Evolutionary conservation across 2,888 invertebrate genomes (phyloP), one percentile per base, ranked within the genome.

Genomic region (Thalpophila matura): DNA sequence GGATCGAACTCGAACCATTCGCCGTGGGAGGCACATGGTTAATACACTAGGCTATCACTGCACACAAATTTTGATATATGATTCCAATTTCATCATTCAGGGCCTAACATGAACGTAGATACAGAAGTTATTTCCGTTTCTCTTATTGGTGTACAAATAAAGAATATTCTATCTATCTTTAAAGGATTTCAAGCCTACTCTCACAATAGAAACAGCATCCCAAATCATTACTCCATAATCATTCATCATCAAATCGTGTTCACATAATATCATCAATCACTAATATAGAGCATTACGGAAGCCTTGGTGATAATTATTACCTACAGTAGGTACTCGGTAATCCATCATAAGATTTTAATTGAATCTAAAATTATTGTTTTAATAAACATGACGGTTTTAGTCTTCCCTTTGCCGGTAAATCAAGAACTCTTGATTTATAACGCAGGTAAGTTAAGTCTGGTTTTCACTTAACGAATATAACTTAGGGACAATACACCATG

Each of bases 271-370:
- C 86, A 92, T 92, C 80, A 88, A 91, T 92, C 91, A 91, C 72
- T 80, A n/a, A 89, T 82, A 70, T 90, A 74, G 92, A 91, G 90
- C 91, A 88, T 82, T 84, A 88, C 91, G 87, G 92, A 88, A 92
- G 92, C 91, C 55, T 27, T 29, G 26, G 22, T 35, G 55, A 73
- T 68, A 77, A 77, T 62, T 55, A 56, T 24, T 81, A 81, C 80
- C 79, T n/a, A n/a, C 67, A 66, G 74, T 59, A 56, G 50, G 69
- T 72, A 73, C 88, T 59, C 57, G 50, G 69, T 72, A 73, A 88
- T 88, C 81, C 74, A 89, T 90, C 88, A 87, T 79, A 72, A n/a
- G 57, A 63, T 75, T 87, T 86, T 87, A 87, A 89, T 89, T 86
- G 79, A 87, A 87, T 85, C 60, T 82, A 66, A 74, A 81, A 77